Evolutionary conservation across 2,888 invertebrate genomes (phyloP).

Genomic region (Blastobasis adustella): DNA sequence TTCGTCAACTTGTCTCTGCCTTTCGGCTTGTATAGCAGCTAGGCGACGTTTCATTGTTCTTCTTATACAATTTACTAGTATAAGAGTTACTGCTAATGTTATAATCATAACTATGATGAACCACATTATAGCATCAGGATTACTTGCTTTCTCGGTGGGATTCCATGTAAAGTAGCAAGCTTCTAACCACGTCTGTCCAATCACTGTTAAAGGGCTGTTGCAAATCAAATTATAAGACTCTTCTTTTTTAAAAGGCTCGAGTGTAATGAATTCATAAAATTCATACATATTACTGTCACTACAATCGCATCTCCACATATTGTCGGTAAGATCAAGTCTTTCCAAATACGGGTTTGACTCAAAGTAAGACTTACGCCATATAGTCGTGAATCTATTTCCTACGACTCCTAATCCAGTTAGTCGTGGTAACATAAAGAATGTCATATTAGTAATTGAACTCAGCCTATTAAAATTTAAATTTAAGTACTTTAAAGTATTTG

Average conservation of each 20-base stretch:
- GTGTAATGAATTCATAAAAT: constrained; percentile 76
- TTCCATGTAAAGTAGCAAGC: constrained; percentile 80
- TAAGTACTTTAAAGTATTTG: constrained; percentile 75
- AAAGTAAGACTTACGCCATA: constrained; percentile 76
- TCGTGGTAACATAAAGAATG: constrained; percentile 77
- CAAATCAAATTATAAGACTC: constrained; percentile 75
- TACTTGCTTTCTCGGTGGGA: constrained; percentile 45
- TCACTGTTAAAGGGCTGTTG: constrained; percentile 76
- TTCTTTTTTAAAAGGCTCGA: constrained; percentile 71
- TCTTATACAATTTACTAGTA: constrained; percentile 70
- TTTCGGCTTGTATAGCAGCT: constrained; percentile 63
- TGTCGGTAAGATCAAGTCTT: constrained; percentile 78
- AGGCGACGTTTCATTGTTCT: constrained; percentile 72
- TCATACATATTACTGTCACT: constrained; percentile 72
- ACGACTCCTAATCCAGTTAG: constrained; percentile 77
- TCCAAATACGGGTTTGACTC: constrained; percentile 73
- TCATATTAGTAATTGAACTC: constrained; percentile 74
- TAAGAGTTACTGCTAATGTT: constrained; percentile 67
- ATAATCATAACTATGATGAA: constrained; percentile 73
- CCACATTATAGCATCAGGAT: constrained; percentile 72
- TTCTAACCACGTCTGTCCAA: constrained; percentile 80
- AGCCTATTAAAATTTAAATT: constrained; percentile 78
- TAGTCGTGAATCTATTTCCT: constrained; percentile 81
- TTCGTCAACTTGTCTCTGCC: constrained; percentile 72
- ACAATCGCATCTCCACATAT: constrained; percentile 87